Evolutionary conservation across 1,140 invertebrate species (phyloP).

Genomic region (Drosophila kohkoa): DNA sequence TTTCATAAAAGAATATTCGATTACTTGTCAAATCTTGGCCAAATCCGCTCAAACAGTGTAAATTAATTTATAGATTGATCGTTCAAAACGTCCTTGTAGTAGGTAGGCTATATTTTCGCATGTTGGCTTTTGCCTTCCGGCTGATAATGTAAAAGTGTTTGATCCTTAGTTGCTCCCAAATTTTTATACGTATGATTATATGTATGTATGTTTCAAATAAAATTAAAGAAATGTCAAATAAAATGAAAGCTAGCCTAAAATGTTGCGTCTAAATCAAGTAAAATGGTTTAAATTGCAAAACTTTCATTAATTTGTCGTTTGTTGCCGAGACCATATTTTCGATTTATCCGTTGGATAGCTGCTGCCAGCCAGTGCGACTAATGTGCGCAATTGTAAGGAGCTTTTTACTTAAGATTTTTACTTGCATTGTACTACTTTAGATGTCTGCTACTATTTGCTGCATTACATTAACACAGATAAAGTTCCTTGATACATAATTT

Average conservation of each 20-base stretch:
- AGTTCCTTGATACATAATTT: conserved; percentile 84
- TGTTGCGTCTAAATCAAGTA: conserved; percentile 28
- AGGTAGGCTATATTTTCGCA: too few species aligned
- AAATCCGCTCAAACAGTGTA: too few species aligned
- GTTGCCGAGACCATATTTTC: conserved; percentile 14
- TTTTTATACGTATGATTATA: too few species aligned
- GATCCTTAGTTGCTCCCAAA: too few species aligned
- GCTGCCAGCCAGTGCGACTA: conserved; percentile 28
- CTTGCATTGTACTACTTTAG: conserved; percentile 31
- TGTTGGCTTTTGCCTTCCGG: too few species aligned
- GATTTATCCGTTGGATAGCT: conserved; percentile 12
- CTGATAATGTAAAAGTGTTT: too few species aligned
- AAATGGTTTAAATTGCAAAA: conserved; percentile 47
- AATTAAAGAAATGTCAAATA: conserved; percentile 8
- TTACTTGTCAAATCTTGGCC: too few species aligned
- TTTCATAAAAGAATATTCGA: too few species aligned
- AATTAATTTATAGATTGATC: too few species aligned
- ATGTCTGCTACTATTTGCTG: conserved; percentile 62
- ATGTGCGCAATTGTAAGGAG: conserved; percentile 67
- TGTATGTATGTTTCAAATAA: too few species aligned
- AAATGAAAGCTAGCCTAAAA: conserved; percentile 40
- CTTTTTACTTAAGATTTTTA: conserved; percentile 42
- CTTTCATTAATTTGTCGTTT: conserved; percentile 67
- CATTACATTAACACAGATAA: conserved; percentile 83
- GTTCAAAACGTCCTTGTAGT: too few species aligned